Base-by-base conservation (phyloP, 2,888 invertebrate species). In the Deroplatys truncata region DNA sequence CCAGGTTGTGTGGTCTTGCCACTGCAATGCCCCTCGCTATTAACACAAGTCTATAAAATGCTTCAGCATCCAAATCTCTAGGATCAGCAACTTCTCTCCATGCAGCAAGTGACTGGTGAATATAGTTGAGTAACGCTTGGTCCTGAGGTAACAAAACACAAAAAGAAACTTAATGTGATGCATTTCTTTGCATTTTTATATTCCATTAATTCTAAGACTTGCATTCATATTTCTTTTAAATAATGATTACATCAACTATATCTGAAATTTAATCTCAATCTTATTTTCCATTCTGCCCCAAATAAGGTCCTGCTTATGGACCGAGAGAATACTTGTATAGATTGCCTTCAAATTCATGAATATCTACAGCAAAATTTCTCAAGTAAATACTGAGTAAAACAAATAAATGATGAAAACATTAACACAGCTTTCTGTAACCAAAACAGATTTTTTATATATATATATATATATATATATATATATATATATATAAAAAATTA, bases 21-120 rank as follows among this genome's bases (percentile, higher is more conserved):
- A 97, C 96, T 16, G 98, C 98, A 86, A 99, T 97, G 83, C 97
- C 96, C 84, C 98, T 95, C 0, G 98, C 97, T 25, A 98, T 96
- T 89, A 98, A 94, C 83, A 98, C 96, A 43, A 98, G 95, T 3
- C 98, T 95, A 94, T 98, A 98, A 93, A 97, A 98, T 89, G 97
- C 97, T 93, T 99, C 98, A 0, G 98, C 98, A 93, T 98, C 98
- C 91, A 98, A 96, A 92, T 96, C 96, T 90, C 95, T 95, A 0
- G 96, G 94, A 91, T 97, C 96, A 7, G 95, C 94, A 1, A 93
- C 92, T 90, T 95, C 94, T 85, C 95, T 95, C 92, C 97, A 95
- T 90, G 95, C 94, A 88, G 95, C 95, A 49, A 98, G 94, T 35
- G 96, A 96, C 25, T 94, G 94, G 92, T 96, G 95, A 86, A 97